Evolutionary conservation across 2,113 vertebrate genomes (phyloP), one percentile per base, ranked within the genome.

Genomic region (Elephas maximus): DNA sequence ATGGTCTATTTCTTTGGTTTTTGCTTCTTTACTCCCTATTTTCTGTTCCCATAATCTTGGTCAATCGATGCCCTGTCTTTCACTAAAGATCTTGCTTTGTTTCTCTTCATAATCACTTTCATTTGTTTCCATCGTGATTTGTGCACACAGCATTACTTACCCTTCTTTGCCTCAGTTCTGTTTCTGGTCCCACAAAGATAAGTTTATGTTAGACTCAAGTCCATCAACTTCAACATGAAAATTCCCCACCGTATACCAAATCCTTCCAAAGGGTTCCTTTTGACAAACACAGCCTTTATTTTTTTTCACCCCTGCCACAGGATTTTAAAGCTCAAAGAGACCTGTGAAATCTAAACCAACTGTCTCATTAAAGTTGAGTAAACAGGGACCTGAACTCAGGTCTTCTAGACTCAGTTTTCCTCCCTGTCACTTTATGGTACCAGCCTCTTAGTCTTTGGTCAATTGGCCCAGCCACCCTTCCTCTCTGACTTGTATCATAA

Each of bases 111-210:
- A 2, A 53, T 3, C 3, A 41, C 48, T 37, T 90, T n/a, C 8
- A n/a, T 62, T 74, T 77, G 14, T 24, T 91, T 74, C 28, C 63
- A 48, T 33, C 12, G 0, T 57, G 3, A 67, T 76, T 82, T 81
- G 10, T 45, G 18, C 73, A 60, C 1, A 67, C 14, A 83, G n/a
- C 48, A 77, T 76, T 48, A 65, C 28, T 73, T 62, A 8, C 53
- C n/a, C 30, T 85, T 85, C 23, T 24, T 37, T 10, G 7, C 17
- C 37, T 30, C 81, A 26, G 21, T 79, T 88, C 77, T 79, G 37
- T 84, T 92, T 93, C 78, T 95, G 76, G 71, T 85, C 41, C 26
- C 53, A 17, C 28, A 93, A 90, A 93, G 53, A 10, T 76, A 94
- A 74, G 18, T 1, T 67, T 23, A 77, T 60, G 41, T 79, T 85